Conservation (phyloP, 2,797 vertebrate species). For the Furcifer pardalis region DNA sequence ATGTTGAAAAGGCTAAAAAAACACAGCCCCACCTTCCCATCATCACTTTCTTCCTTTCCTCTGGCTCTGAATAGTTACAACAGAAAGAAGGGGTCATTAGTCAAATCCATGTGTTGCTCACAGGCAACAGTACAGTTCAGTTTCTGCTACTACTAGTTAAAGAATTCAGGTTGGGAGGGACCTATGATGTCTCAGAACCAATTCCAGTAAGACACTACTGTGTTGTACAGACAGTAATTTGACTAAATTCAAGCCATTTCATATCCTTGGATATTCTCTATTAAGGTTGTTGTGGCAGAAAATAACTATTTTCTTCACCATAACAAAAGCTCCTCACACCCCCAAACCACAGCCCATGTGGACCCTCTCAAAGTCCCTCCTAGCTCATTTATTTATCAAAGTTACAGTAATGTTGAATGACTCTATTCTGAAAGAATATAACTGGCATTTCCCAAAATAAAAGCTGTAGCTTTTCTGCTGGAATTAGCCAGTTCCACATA, state of each 20-base stretch:
- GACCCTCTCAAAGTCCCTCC: not conserved
- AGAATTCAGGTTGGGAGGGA: not conserved
- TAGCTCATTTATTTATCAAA: not conserved
- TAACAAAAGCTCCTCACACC: not conserved
- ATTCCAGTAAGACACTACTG: not conserved
- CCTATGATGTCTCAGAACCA: not conserved
- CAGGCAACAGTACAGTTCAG: not conserved
- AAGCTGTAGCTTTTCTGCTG: not conserved
- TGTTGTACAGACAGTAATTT: not conserved
- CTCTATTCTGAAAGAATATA: not conserved
- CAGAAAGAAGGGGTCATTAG: not conserved
- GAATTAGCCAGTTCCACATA: not conserved
- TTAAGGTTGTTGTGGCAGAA: not conserved
- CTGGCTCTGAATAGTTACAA: not conserved
- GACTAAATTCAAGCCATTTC: not conserved
- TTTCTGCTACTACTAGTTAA: not conserved
- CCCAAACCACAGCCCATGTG: not conserved
- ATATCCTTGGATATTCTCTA: not conserved
- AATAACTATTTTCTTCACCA: not conserved
- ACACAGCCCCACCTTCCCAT: not conserved
- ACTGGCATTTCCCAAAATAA: not conserved
- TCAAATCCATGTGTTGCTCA: not conserved
- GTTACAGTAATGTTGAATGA: conserved; percentile 1
- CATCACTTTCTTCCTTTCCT: not conserved
- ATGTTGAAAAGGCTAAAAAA: not conserved